A percentile compares a stretch with the other conserved stretches of the same genome.
Conservation (phyloP, 2,888 invertebrate genomes). For the Apeira syringaria region DNA sequence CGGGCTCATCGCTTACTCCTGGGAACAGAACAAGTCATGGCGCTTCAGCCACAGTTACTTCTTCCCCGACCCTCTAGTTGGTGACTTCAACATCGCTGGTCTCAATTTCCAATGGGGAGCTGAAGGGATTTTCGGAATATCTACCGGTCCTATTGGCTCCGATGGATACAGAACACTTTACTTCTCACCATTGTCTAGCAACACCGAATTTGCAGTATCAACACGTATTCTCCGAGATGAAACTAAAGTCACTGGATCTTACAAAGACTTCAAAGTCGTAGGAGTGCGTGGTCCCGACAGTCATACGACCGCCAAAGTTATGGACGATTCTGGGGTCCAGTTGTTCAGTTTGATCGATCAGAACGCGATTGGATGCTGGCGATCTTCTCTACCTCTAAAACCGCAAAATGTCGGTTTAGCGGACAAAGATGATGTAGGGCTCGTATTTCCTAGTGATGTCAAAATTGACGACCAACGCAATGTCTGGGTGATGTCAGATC, state of each 20-base stretch:
- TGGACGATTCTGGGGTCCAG: conserved; percentile 90
- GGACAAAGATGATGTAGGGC: conserved; percentile 89
- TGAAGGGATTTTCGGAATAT: conserved; percentile 92
- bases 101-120: conserved; percentile 93
- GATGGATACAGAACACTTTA: conserved; percentile 89
- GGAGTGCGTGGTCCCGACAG: conserved; percentile 86
- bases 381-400: conserved; percentile 85
- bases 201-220: conserved; percentile 91
- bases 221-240: conserved; percentile 89
- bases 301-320: conserved; percentile 89
- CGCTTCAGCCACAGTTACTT: conserved; percentile 91
- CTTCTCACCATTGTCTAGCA: conserved; percentile 91
- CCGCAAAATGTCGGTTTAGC: conserved; percentile 87
- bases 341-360: conserved; percentile 91
- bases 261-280: conserved; percentile 87
- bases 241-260: conserved; percentile 86
- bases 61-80: conserved; percentile 90
- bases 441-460: conserved; percentile 91
- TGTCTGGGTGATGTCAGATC: conserved; percentile 92
- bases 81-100: conserved; percentile 91
- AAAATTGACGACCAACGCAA: conserved; percentile 89
- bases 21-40: conserved; percentile 90
- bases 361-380: conserved; percentile 94
- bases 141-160: conserved; percentile 85
- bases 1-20: conserved; percentile 91